Percentiles rank a stretch among this genome's conserved stretches.
These are phyloP conservation scores for Orientallactaga bullata DNA, from an alignment of 2,113 vertebrate species.

Conservation along the genomic window DNA sequence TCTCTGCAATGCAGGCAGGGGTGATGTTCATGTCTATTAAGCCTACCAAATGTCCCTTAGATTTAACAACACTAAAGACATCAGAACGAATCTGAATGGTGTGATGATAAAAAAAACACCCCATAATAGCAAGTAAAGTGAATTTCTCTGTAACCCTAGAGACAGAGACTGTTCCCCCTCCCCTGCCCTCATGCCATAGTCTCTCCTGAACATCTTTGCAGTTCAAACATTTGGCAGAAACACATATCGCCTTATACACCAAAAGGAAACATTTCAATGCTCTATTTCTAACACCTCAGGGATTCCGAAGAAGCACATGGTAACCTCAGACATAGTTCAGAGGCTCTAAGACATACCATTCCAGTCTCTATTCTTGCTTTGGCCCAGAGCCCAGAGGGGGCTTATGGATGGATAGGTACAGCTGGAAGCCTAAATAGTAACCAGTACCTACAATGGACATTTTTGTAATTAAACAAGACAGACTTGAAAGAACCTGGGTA, in stretches of 20 bases:
- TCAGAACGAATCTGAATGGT: neutral
- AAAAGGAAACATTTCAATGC: neutral
- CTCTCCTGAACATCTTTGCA: neutral
- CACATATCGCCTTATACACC: neutral
- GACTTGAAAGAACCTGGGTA: neutral
- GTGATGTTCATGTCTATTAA: neutral
- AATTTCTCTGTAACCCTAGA: neutral
- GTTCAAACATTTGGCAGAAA: neutral
- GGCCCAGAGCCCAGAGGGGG: neutral
- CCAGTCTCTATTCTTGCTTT: neutral
- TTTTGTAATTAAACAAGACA: neutral
- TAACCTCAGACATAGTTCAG: neutral
- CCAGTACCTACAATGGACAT: neutral
- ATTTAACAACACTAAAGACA: neutral
- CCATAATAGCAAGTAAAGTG: neutral
- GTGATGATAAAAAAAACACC: neutral
- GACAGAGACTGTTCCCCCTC: too few species aligned
- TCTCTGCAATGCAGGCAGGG: neutral
- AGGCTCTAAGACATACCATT: conserved; percentile 15
- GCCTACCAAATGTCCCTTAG: neutral
- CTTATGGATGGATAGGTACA: conserved; percentile 20
- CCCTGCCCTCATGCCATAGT: accelerated
- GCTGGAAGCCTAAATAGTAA: neutral
- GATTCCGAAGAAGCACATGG: neutral
- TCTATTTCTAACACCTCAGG: neutral